Base-by-base conservation (phyloP, 1,140 invertebrate species). In the Habropoda laboriosa region DNA sequence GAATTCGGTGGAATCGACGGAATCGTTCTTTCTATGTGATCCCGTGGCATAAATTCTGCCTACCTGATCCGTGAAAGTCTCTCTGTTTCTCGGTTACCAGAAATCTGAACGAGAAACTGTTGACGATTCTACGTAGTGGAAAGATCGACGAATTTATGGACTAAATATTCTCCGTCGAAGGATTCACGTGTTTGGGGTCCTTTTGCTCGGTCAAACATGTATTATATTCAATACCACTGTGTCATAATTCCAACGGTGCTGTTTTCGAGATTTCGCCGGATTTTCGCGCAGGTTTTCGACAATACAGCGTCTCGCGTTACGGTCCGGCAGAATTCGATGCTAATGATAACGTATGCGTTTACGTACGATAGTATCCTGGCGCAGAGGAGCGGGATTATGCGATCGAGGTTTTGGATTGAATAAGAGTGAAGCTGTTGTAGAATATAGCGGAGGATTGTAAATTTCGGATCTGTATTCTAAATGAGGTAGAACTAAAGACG, bases 201-300 rank as follows among this genome's bases (percentile, higher is more conserved):
- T 70, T 71, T 76, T 30, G n/a, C 35, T 27, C 51, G 57, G 21
- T 10, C 24, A 67, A 35, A 18, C 49, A 73, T 66, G 64, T 77
- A 74, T 87, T 74, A 79, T 87, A 83, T 81, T 80, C 68, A 85
- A 60, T 80, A 80, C 83, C 80, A 49, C 51, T 85, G 72, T 85
- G 82, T 86, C 72, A 80, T 84, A 80, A 81, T 80, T 79, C 61
- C 47, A 45, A 21, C 32, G 32, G 32, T 24, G 27, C 27, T 71
- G 38, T 45, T 63, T 73, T 60, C 16, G 57, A 16, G 47, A 60
- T 35, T 73, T 51, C 21, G 16, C 16, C 6, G 76, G 76, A 79
- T 79, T 63, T 72, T 49, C 58, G 40, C 6, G n/a, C 27, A 55
- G 68, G 63, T 79, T 78, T 79, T 7, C n/a, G 58, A 70, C 30